Percentiles rank a stretch among this genome's conserved stretches.
Conservation (phyloP, 2,888 invertebrate genomes). For the Cynaeus angustus region DNA sequence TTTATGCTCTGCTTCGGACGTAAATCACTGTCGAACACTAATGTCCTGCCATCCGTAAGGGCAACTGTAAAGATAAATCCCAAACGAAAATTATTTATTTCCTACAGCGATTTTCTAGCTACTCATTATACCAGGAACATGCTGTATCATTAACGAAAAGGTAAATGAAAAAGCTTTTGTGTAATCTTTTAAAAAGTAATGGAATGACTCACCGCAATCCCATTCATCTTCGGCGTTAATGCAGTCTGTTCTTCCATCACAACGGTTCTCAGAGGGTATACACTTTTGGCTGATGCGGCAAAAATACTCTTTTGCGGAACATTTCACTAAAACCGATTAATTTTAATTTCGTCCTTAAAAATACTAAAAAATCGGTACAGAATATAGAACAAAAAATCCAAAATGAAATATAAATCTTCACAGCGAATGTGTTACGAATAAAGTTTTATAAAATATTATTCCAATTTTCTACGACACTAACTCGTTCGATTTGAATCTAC, state of each 20-base stretch:
- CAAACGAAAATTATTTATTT: conserved; percentile 35
- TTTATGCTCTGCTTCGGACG: conserved; percentile 76
- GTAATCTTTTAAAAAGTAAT: conserved; percentile 41
- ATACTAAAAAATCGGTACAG: too few species aligned
- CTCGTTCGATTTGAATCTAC: not conserved
- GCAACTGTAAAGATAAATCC: conserved; percentile 74
- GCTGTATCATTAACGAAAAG: conserved; percentile 40
- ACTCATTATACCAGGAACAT: conserved; percentile 29
- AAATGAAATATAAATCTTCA: too few species aligned
- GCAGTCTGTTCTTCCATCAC: conserved; percentile 81
- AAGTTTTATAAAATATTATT: not conserved
- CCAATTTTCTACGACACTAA: not conserved
- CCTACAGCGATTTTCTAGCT: conserved; percentile 31
- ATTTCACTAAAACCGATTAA: conserved; percentile 72
- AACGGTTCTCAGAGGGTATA: conserved; percentile 76
- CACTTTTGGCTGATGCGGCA: conserved; percentile 80
- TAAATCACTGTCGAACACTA: conserved; percentile 76
- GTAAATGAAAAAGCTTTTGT: conserved; percentile 44
- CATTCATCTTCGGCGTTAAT: conserved; percentile 83
- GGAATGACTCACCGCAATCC: conserved; percentile 80
- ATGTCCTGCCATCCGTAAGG: conserved; percentile 78
- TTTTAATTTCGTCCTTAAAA: not conserved
- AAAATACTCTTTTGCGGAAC: conserved; percentile 75
- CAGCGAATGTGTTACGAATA: too few species aligned
- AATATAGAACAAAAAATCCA: too few species aligned